Evolutionary conservation across 2,113 vertebrate genomes (phyloP), one percentile per base, ranked within the genome.

Genomic region (Heliornis fulica): DNA sequence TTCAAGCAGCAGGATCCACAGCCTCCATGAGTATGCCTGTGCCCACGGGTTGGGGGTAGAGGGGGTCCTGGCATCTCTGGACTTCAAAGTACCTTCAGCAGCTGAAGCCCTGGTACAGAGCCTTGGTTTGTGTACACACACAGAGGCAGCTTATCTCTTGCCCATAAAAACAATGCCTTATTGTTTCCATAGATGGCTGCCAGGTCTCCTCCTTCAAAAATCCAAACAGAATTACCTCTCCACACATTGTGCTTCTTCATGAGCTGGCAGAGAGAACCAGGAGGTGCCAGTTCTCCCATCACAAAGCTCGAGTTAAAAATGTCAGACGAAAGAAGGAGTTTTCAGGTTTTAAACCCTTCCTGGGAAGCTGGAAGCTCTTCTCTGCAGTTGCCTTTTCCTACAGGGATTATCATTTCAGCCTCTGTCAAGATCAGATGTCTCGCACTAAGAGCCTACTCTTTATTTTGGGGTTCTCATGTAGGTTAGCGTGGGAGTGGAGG

Each of bases 401-500:
- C 2, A 29, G 86, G 90, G 76, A 83, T 90, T 64, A 70, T 64
- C 60, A 56, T 68, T 41, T 10, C 90, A 92, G 71, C 80, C 71
- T 64, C 46, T 31, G 17, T 45, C 76, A 25, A 70, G 69, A 80
- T 59, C 82, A 85, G 87, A 40, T 71, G 90, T 87, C 93, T 97
- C 92, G 83, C 83, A 75, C 94, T 64, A 18, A 64, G 76, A 92
- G 56, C 83, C 79, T 22, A 3, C 15, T 56, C 79, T 72, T 93
- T 90, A 71, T 93, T 96, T 95, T 43, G 80, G 88, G 76, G 15
- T 36, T 84, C 88, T 84, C 90, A 87, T 84, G 3, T 78, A 78
- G 94, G 88, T 94, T 96, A 93, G 88, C 9, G 72, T 92, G 68
- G 90, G 92, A 93, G 96, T 15, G 91, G 91, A 53, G 93, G 46